phyloP scores from a whole-genome alignment of 2,888 invertebrate genomes.

The Aporophyla lueneburgensis region DNA sequence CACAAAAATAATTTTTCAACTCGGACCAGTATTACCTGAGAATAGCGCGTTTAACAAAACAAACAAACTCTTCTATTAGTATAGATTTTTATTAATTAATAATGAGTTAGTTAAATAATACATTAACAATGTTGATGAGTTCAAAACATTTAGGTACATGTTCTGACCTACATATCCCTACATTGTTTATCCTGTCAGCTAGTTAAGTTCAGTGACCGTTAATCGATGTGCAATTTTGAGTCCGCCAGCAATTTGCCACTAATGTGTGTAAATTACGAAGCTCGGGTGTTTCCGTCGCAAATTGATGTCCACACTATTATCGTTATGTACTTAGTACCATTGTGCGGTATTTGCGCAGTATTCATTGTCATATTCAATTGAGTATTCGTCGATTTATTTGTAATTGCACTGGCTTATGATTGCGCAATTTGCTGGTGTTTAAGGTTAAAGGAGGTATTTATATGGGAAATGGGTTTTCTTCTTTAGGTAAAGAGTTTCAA shows the following conservation, averaged over 20 bases:
- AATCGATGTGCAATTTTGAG: slow-evolving; percentile 49
- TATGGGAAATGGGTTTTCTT: slow-evolving; percentile 18
- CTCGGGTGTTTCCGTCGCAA: slow-evolving; percentile 28
- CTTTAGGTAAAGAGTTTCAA: too few relatives aligned
- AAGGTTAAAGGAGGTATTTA: not conserved
- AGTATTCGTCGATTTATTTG: slow-evolving; percentile 1
- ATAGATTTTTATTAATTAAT: too few relatives aligned
- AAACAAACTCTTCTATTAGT: too few relatives aligned
- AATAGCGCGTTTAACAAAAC: too few relatives aligned
- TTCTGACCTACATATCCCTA: slow-evolving; percentile 23
- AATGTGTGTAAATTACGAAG: slow-evolving; percentile 49
- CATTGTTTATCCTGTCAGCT: slow-evolving; percentile 41
- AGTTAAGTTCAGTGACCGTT: slow-evolving; percentile 46
- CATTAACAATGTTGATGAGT: slow-evolving; percentile 8
- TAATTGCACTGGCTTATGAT: slow-evolving; percentile 1
- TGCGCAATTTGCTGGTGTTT: not conserved
- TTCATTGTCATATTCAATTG: slow-evolving; percentile 27
- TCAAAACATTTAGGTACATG: not conserved
- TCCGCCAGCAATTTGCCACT: slow-evolving; percentile 38
- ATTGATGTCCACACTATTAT: slow-evolving; percentile 27
- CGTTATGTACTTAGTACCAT: slow-evolving; percentile 23
- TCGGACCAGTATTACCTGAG: too few relatives aligned
- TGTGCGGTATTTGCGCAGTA: not conserved
- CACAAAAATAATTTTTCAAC: too few relatives aligned
- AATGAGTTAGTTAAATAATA: not conserved